Conservation (phyloP, 1,140 invertebrate genomes). For the Triops cancriformis region DNA sequence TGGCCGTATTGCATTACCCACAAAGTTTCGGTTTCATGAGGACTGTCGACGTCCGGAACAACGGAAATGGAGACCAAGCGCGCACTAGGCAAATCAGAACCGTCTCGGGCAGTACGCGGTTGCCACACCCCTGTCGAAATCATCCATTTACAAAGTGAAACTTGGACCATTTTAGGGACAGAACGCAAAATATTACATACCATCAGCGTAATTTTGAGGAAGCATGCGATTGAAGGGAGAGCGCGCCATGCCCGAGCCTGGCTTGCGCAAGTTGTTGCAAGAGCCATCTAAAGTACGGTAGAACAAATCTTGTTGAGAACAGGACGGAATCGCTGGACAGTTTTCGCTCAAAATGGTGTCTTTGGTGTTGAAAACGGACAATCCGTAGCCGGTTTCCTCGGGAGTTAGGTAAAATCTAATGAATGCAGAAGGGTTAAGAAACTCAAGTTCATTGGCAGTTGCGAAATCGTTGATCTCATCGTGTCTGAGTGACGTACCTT, state of each 20-base stretch:
- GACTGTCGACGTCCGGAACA: conserved; percentile 52
- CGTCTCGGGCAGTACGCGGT: conserved; percentile 32
- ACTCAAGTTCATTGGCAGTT: background rate
- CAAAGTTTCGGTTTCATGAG: conserved; percentile 21
- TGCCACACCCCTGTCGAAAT: conserved; percentile 34
- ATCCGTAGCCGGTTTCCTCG: conserved; percentile 32
- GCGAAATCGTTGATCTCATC: background rate
- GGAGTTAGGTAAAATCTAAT: conserved; percentile 27
- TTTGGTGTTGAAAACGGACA: conserved; percentile 30
- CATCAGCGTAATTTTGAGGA: conserved; percentile 54
- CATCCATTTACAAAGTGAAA: background rate
- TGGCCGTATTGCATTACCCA: conserved; percentile 28
- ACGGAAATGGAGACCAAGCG: conserved; percentile 59
- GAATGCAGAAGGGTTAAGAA: background rate
- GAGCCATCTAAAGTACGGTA: conserved; percentile 47
- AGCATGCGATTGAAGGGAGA: conserved; percentile 45
- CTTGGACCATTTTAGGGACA: background rate
- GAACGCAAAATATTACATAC: conserved; percentile 36
- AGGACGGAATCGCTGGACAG: conserved; percentile 26
- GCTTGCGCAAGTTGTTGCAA: conserved; percentile 52
- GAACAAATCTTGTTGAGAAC: conserved; percentile 7
- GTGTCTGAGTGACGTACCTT: conserved; percentile 23
- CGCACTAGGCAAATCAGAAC: conserved; percentile 52
- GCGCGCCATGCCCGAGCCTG: conserved; percentile 48
- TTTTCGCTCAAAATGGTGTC: conserved; percentile 31